phyloP scores from a whole-genome alignment of 2,888 invertebrate genomes.

The Drosophila eohydei region DNA sequence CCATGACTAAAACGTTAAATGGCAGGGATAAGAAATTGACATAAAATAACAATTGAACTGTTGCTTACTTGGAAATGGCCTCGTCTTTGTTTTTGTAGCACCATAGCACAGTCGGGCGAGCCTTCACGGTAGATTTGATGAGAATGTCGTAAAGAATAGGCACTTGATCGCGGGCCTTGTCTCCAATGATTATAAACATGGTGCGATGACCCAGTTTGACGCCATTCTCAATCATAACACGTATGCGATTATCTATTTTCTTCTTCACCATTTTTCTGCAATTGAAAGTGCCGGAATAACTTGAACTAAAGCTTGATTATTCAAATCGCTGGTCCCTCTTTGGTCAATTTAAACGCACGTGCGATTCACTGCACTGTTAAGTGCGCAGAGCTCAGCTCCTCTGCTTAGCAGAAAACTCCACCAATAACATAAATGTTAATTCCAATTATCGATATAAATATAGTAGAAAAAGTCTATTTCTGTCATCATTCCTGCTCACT shows the following conservation, averaged over 20 bases:
- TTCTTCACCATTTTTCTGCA: slow-evolving; percentile 92
- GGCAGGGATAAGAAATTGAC: not conserved
- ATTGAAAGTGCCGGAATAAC: not conserved
- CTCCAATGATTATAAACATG: slow-evolving; percentile 97
- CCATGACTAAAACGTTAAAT: slow-evolving; percentile 88
- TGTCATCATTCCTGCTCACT: not conserved
- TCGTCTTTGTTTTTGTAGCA: slow-evolving; percentile 98
- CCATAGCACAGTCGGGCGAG: slow-evolving; percentile 98
- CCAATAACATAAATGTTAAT: not conserved
- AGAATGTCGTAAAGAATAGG: slow-evolving; percentile 99
- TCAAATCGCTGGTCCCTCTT: not conserved
- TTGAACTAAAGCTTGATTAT: not conserved
- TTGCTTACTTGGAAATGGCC: slow-evolving; percentile 91
- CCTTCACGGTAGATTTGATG: slow-evolving; percentile 96
- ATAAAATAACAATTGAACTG: not conserved
- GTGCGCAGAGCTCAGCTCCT: slow-evolving; percentile 1
- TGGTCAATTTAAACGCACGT: slow-evolving; percentile 44
- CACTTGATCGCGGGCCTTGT: slow-evolving; percentile 98
- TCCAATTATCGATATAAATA: not conserved
- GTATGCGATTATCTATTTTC: slow-evolving; percentile 98
- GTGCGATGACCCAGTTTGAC: slow-evolving; percentile 95
- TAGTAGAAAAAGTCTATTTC: no score
- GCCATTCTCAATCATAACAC: slow-evolving; percentile 98
- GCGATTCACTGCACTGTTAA: slow-evolving; percentile 12
- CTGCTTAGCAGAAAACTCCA: not conserved